Evolutionary conservation across 2,113 vertebrate species (phyloP), one percentile per base, ranked within the genome.

Genomic region (Thymallus thymallus): DNA sequence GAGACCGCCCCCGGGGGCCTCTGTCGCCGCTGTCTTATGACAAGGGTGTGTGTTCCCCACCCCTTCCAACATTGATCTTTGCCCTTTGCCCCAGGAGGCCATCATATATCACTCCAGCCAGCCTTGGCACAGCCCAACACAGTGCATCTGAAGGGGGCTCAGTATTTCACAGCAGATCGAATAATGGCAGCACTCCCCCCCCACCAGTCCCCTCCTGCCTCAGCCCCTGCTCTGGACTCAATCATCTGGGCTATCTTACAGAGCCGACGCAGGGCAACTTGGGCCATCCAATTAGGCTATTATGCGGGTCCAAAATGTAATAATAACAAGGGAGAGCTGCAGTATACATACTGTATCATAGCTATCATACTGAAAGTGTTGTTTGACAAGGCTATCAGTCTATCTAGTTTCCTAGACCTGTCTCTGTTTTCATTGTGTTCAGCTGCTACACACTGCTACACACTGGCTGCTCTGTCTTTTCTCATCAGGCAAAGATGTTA

Each of bases 81-180:
- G 72, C 74, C 24, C 13, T 74, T 72, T 85, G 77, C 81, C 80
- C 9, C 65, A n/a, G 5, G 48, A 51, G 48, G 1, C 16, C 48
- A 51, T 18, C 14, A 18, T 7, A 72, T 68, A 18, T 61, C 78
- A 78, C 74, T 74, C 30, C 0, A 32, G 48, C 72, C 32, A 24
- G 64, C 69, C 83, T 0, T 62, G 3, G 64, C 75, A 68, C 5
- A 13, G 60, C n/a, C 4, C 1, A 35, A 51, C 51, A 71, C 23
- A 63, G 80, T 72, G 72, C 68, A 35, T 69, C 69, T 72, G 85
- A 86, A 80, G 6, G 73, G 76, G 60, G 72, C 29, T 2, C 78
- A 84, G 78, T 83, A 77, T 85, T 76, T 78, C 79, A 80, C 69
- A 1, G 71, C 76, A 76, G 77, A 78, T 82, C 81, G 85, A 81